A percentile compares a stretch with the other conserved stretches of the same genome.
Evolutionary conservation across 2,888 invertebrate genomes (phyloP).

Genomic region (Rhimphoctona megacephalus): DNA sequence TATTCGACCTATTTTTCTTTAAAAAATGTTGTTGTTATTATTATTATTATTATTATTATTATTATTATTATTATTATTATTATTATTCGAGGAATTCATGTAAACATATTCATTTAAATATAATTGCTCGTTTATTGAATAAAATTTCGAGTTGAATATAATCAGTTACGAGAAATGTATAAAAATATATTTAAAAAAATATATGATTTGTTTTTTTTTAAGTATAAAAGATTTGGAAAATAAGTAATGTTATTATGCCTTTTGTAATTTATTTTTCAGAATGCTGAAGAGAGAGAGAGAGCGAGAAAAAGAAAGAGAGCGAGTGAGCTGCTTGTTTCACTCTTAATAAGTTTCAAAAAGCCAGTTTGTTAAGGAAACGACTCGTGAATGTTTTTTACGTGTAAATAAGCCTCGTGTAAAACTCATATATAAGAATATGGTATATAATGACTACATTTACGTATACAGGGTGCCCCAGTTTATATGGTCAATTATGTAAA

Average conservation of each 20-base stretch:
- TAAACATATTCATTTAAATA: background rate
- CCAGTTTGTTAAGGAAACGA: slow-evolving; percentile 45
- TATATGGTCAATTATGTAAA: background rate
- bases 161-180: background rate
- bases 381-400: slow-evolving; percentile 12
- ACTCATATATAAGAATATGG: background rate
- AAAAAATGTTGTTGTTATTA: background rate
- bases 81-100: background rate
- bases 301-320: no score
- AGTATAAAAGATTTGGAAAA: background rate
- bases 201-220: background rate
- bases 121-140: background rate
- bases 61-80: background rate
- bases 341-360: slow-evolving; percentile 59
- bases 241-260: background rate
- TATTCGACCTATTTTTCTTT: background rate
- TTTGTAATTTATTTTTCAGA: background rate
- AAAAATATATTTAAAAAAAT: background rate
- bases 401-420: slow-evolving; percentile 20
- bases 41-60: background rate
- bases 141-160: background rate
- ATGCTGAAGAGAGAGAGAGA: background rate
- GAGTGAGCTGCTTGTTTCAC: slow-evolving; percentile 26
- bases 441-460: background rate
- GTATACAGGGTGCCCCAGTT: background rate